Percentiles rank a stretch among this genome's conserved stretches.
phyloP scores from a whole-genome alignment of 2,888 invertebrate species.

The Adelphocoris suturalis region DNA sequence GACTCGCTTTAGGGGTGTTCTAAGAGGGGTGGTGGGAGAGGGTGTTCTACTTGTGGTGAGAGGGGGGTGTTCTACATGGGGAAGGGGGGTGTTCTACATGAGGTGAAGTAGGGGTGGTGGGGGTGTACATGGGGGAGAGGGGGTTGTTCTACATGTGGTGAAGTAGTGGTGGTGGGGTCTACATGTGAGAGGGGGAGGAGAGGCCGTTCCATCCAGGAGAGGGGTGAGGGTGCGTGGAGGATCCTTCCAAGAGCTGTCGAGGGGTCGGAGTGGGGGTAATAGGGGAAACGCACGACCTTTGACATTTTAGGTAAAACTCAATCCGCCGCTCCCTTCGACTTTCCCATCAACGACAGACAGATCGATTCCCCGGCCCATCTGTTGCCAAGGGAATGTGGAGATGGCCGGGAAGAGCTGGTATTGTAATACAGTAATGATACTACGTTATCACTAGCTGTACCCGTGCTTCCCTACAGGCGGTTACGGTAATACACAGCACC shows the following conservation, averaged over 20 bases:
- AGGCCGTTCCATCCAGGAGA: neutral
- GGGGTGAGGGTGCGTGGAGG: too few species aligned
- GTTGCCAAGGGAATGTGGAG: slow-evolving; percentile 48
- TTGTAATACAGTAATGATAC: too few species aligned
- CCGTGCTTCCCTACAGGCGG: too few species aligned
- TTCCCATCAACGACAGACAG: slow-evolving; percentile 44
- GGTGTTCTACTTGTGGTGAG: too few species aligned
- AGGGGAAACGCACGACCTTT: slow-evolving; percentile 17
- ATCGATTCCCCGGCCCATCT: slow-evolving; percentile 62
- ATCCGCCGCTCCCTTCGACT: neutral
- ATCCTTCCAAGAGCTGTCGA: neutral
- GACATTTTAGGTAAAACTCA: slow-evolving; percentile 49
- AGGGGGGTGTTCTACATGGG: too few species aligned
- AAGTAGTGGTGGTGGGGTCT: neutral
- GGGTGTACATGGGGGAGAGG: too few species aligned
- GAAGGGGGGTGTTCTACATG: neutral
- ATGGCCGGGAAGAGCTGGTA: too few species aligned
- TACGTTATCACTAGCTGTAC: too few species aligned
- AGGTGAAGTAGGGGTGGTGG: neutral
- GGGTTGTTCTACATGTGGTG: neutral
- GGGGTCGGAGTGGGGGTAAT: neutral
- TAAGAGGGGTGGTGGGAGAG: neutral
- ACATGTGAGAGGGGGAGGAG: too few species aligned
- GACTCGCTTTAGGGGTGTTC: neutral
- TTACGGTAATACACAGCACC: too few species aligned